Evolutionary conservation across 2,888 invertebrate species (phyloP).

Genomic region (Ametastegia equiseti): DNA sequence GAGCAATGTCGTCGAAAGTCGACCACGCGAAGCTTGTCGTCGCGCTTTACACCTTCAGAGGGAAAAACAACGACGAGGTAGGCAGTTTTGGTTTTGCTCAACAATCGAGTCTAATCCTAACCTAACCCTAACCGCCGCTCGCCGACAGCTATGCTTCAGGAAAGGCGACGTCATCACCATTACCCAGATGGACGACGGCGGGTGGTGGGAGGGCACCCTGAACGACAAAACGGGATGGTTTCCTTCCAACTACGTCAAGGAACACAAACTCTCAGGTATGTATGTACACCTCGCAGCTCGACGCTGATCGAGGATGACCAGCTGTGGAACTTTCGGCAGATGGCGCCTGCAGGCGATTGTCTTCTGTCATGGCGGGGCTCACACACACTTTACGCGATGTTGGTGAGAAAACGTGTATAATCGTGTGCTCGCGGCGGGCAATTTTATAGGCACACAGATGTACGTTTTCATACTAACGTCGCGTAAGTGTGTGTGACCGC

Average conservation of each 20-base stretch:
- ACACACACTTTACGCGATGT: too few species aligned
- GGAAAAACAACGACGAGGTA: conserved; percentile 98
- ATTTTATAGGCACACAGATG: too few species aligned
- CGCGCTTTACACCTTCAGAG: conserved; percentile 95
- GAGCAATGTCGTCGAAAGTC: conserved; percentile 67
- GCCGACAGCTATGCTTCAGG: conserved; percentile 92
- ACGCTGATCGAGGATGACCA: too few species aligned
- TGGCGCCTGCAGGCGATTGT: too few species aligned
- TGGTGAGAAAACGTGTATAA: too few species aligned
- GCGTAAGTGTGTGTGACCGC: too few species aligned
- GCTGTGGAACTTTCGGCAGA: too few species aligned
- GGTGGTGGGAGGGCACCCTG: conserved; percentile 99
- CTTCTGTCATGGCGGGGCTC: too few species aligned
- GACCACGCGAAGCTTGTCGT: conserved; percentile 82
- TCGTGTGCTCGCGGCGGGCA: too few species aligned
- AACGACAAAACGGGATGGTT: conserved; percentile 98
- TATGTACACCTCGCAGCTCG: background rate
- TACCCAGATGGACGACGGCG: conserved; percentile 96
- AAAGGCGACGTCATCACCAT: conserved; percentile 98
- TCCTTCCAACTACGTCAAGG: conserved; percentile 97
- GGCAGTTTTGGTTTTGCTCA: conserved; percentile 60
- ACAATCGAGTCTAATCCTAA: too few species aligned
- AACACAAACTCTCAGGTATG: conserved; percentile 84
- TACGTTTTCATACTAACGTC: too few species aligned
- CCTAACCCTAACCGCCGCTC: too few species aligned